Evolutionary conservation across 2,888 invertebrate genomes (phyloP), one percentile per base, ranked within the genome.

Genomic region (Orthosia incerta): DNA sequence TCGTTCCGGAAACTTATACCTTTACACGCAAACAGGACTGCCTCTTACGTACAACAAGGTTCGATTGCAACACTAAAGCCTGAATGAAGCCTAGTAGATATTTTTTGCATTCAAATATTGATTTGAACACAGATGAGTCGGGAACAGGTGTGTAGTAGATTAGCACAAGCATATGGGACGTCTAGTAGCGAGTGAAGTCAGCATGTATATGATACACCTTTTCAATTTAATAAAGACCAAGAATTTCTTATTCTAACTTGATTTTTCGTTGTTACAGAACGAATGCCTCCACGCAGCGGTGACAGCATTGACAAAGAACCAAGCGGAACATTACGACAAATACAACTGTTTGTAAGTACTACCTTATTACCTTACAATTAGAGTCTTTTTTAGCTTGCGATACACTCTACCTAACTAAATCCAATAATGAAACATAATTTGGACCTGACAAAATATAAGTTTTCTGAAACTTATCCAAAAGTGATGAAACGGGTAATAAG

Each of bases 221-320:
- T 39, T 39, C 9, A 7, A 1, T 39, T 39, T 39, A 39, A 39
- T 39, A 9, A 39, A 39, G 39, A 39, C 39, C 39, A 39, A 39
- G 39, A 39, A 51, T 3, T 20, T 20, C 18, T 13, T 0, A 26
- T 31, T 20, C 4, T 15, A 23, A 46, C 3, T 4, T 45, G 2
- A 39, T 4, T 39, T 18, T 60, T 48, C 20, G 7, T 62, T 60
- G 60, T 45, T 60, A 60, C 60, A 60, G 97, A 97, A 97, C 87
- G 97, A 97, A 78, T 97, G 97, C 86, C 96, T 98, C 51, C 97
- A 97, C 89, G 96, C 97, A 51, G 98, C 98, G 1, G 97, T 98
- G 80, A 96, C 97, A 72, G 97, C 97, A n/a, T 92, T 98, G 69
- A 97, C 97, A 61, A 96, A 97, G 86, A 97, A 97, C 91, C 97